These are phyloP conservation scores for Craseonycteris thonglongyai DNA, from an alignment of 2,113 vertebrate species.

Conservation along the genomic window DNA sequence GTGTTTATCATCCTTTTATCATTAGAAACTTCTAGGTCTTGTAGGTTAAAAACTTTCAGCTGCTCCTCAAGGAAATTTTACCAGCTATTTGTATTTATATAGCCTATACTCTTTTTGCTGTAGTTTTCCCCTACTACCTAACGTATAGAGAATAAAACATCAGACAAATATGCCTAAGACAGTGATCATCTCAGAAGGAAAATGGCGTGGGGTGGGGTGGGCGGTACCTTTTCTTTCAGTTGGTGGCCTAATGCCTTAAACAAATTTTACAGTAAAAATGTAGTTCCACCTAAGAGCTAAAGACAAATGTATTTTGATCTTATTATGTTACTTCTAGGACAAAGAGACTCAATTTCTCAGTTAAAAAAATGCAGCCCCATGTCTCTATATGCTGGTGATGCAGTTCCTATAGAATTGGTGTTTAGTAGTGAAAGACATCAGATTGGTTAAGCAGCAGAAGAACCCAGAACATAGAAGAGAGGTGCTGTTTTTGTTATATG, in stretches of 20 bases:
- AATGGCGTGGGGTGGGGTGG: no score
- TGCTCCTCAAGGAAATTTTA: neutral
- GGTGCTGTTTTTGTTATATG: neutral
- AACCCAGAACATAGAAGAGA: neutral
- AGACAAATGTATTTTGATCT: neutral
- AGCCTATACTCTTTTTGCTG: neutral
- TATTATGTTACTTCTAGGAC: neutral
- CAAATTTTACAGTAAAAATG: neutral
- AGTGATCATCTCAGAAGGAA: neutral
- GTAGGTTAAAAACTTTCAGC: conserved; percentile 31
- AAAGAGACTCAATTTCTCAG: neutral
- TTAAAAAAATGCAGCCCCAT: neutral
- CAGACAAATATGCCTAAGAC: neutral
- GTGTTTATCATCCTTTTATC: neutral
- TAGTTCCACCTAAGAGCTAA: neutral
- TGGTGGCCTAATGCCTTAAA: neutral
- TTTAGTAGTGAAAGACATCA: neutral
- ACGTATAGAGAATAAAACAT: neutral
- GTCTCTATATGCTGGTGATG: neutral
- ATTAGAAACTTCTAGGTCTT: neutral
- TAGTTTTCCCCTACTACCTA: neutral
- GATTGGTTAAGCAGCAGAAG: neutral
- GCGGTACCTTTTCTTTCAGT: neutral
- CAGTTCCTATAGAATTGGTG: neutral
- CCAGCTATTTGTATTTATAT: neutral